Evolutionary conservation across 2,797 vertebrate genomes (phyloP), one percentile per base, ranked within the genome.

Genomic region (Bucorvus abyssinicus): DNA sequence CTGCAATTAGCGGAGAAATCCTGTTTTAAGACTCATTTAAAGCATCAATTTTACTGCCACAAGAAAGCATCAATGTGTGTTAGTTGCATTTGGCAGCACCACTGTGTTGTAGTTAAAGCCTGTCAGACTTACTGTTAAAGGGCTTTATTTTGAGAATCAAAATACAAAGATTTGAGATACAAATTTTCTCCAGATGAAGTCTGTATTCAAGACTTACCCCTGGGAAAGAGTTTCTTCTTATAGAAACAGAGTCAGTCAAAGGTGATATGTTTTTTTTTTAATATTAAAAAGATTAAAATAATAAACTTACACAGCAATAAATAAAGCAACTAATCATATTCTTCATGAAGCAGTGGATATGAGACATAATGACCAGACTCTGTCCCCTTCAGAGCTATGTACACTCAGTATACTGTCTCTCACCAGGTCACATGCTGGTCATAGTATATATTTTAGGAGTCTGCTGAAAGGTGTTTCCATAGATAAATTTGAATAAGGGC

Each of bases 1-100:
- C 85, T 94, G 75, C 96, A 97, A 97, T 98, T 96, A 97, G 71
- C 10, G 84, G 87, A 96, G 87, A 97, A 90, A 82, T 80, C 40
- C 38, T 87, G n/a, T 94, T 90, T 87, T 90, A 96, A 91, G 63
- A 96, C 93, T 97, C 56, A 90, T 95, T 97, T 97, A 83, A 94
- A 97, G 61, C 70, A 96, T 88, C 75, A 90, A 45, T 93, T 96
- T 97, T 92, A 73, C 55, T 89, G 75, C 76, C 91, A 91, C n/a
- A 73, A 71, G 73, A 95, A 96, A 95, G 29, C 67, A 92, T 64
- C 47, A 95, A 45, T 44, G 38, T 74, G 60, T 89, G 84, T 92
- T 56, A 42, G 70, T 32, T 90, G 84, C n/a, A 4, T 83, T 91
- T 94, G 88, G 74, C 91, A 96, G 69, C 49, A 91, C 57, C 0